A percentile compares a stretch with the other conserved stretches of the same genome.
Conservation (phyloP, 2,797 vertebrate genomes). For the Alauda arvensis region DNA sequence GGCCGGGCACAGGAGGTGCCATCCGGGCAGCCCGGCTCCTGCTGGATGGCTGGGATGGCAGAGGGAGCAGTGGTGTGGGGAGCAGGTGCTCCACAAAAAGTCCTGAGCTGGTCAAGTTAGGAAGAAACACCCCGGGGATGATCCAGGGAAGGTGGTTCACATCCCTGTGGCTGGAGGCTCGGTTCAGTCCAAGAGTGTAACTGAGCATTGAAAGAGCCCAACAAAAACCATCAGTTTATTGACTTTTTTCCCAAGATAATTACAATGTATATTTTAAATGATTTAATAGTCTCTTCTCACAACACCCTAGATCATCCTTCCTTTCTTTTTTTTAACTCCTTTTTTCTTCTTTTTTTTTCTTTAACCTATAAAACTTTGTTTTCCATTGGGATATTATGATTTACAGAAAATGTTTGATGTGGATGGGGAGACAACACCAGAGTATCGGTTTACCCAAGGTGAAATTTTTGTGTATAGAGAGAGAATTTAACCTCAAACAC, state of each 20-base stretch:
- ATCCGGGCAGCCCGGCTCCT: background rate
- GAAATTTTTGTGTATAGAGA: constrained; percentile 38
- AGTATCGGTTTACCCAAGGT: constrained; percentile 28
- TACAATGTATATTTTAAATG: background rate
- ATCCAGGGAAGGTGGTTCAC: background rate
- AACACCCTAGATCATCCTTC: background rate
- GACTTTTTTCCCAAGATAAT: background rate
- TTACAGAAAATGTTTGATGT: constrained; percentile 17
- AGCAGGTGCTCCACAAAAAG: background rate
- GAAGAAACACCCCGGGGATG: background rate
- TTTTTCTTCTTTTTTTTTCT: background rate
- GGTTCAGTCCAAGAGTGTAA: background rate
- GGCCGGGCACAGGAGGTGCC: background rate
- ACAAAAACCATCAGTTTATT: background rate
- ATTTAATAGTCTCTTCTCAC: background rate
- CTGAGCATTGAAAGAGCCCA: background rate
- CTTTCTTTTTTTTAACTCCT: too few species aligned
- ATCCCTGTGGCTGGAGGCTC: background rate
- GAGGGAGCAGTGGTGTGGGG: background rate
- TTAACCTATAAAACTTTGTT: background rate
- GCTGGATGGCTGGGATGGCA: rapidly evolving
- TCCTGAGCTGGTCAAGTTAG: background rate
- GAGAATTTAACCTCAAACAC: constrained; percentile 49
- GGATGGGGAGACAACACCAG: constrained; percentile 2
- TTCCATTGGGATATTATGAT: background rate